Percentiles rank a stretch among this genome's conserved stretches.
phyloP scores from a whole-genome alignment of 2,113 vertebrate genomes.

The Scalopus aquaticus region DNA sequence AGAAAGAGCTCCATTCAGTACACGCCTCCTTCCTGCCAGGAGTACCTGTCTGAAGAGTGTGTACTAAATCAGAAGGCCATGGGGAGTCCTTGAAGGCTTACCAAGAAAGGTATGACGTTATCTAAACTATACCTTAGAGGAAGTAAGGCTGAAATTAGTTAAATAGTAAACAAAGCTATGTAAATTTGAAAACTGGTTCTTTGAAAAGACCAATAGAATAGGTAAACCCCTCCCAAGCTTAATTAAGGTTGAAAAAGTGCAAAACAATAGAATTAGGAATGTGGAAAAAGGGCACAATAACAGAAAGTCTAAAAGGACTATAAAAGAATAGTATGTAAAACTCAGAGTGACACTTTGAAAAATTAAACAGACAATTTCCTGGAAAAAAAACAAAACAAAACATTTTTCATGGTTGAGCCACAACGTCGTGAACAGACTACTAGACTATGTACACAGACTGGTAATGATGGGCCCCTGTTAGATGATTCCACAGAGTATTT shows the following conservation, averaged over 20 bases:
- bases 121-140: conserved; percentile 48
- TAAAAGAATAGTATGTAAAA: neutral
- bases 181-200: conserved; percentile 5
- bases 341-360: neutral
- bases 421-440: neutral
- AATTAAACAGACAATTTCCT: neutral
- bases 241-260: neutral
- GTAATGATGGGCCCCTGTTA: neutral
- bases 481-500: neutral
- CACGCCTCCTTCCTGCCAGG: neutral
- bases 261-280: neutral
- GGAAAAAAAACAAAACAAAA: neutral
- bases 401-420: neutral
- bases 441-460: neutral
- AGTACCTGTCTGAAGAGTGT: conserved; percentile 51
- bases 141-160: conserved; percentile 62
- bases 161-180: conserved; percentile 40
- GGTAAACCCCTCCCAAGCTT: neutral
- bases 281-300: neutral
- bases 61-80: conserved; percentile 57
- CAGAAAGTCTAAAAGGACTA: neutral
- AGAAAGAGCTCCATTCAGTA: conserved; percentile 67
- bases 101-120: neutral
- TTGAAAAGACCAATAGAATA: neutral
- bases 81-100: conserved; percentile 43